Evolutionary conservation across 2,888 invertebrate species (phyloP), one percentile per base, ranked within the genome.

Genomic region (Eutolmus rufibarbis): DNA sequence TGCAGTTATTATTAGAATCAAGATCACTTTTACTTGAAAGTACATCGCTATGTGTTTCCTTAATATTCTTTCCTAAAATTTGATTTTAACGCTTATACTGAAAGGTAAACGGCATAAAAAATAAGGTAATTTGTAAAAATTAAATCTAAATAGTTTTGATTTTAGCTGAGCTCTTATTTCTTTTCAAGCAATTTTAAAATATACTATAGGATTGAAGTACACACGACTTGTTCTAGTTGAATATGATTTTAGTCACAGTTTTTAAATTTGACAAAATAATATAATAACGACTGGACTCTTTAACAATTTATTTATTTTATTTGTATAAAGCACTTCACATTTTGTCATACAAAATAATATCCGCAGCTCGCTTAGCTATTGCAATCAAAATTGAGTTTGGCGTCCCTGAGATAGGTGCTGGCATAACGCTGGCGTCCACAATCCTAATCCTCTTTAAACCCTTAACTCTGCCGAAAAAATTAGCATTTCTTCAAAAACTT

Each of bases 351-450:
- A 93, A 90, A 89, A 96, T 94, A 74, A 95, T 90, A 82, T 95
- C 94, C 0, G 94, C 94, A 0, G 95, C 95, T 89, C 93, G 94
- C 90, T 96, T 95, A 0, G 96, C 96, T 91, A 96, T 93, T 1
- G 94, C 95, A 1, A 95, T 92, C 5, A 96, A 91, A 5, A 95
- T 93, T 0, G 96, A 95, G 91, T 96, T 96, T 0, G 97, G 96
- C 90, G 95, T 96, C 2, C 97, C 95, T 1, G 96, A 96, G 34
- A 96, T 92, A 0, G 97, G 96, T 0, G 95, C 94, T 0, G 97
- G 97, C 89, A 97, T 93, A 1, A 97, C 94, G 90, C 97, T 97
- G 4, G 96, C 96, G 91, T 98, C 97, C 89, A 96, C 95, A 86
- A 97, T 93, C 74, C 97, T 93, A 5, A 97, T 91, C 31, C 95